Base-by-base conservation (phyloP, 2,113 vertebrate species). In the Hipposideros armiger region DNA sequence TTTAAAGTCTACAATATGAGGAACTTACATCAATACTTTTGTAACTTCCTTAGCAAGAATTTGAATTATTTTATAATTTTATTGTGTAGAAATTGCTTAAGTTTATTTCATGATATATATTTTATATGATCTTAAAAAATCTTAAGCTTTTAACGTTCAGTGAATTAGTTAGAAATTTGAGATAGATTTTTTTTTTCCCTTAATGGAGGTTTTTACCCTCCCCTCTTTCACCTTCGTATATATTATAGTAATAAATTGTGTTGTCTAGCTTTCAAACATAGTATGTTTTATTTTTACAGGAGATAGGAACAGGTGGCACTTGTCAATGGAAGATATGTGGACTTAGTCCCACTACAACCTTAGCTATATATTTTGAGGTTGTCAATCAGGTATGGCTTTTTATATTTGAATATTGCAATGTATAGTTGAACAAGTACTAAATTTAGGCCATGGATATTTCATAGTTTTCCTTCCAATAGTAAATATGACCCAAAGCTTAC, bases 321-420 rank as follows among this genome's bases (percentile, higher is more conserved):
- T 99, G 99, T 95, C 99, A 99, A 64, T 99, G 99, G 99, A 99
- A 99, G 98, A 99, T 99, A 96, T 99, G 99, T 94, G 99, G 99
- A 90, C 98, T 99, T 97, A 99, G 99, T 97, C 99, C 98, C 28
- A 99, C 97, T 97, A 99, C 99, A 97, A 99, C 99, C 0, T 98
- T 99, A 96, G 99, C 99, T 8, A 97, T 99, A 45, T 99, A 99
- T 98, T 99, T 99, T 89, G 99, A 99, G 92, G 99, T 99, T 64
- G 99, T 99, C 83, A 99, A 99, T 98, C 99, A 99, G 99, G 99
- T 99, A 99, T 97, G 98, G 90, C 36, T 87, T 90, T 80, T 52
- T 90, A 7, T 84, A 52, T 90, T 82, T 95, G 36, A 96, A 72
- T 95, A 72, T 50, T 78, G 62, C 90, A 92, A 73, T 11, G 5